These are phyloP conservation scores for Drosophila neocordata DNA, from an alignment of 1,140 invertebrate genomes.

Conservation along the genomic window DNA sequence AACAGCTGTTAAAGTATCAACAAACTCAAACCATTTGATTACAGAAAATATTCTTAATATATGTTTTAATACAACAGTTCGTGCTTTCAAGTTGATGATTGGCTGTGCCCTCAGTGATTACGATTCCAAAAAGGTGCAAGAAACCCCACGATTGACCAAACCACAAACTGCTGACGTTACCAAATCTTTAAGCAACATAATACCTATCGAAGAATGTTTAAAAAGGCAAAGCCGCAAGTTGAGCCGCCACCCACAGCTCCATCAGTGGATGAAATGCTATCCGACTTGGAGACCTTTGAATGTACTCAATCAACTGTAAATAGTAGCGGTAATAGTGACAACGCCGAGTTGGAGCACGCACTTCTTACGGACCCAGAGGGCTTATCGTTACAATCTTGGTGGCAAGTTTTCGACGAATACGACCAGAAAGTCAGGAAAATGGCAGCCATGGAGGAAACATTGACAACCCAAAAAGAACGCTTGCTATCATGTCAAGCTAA, in stretches of 20 bases:
- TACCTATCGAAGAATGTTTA: conserved; percentile 54
- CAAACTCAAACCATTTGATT: neutral
- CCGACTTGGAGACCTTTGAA: conserved; percentile 69
- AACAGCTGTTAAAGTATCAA: neutral
- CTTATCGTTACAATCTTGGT: conserved; percentile 49
- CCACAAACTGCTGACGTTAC: neutral
- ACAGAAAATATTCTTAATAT: neutral
- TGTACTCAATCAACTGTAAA: conserved; percentile 24
- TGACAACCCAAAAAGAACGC: conserved; percentile 44
- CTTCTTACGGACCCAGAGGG: conserved; percentile 55
- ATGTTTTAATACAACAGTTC: neutral
- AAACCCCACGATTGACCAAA: neutral
- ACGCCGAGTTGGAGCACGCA: conserved; percentile 45
- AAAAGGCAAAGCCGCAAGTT: conserved; percentile 60
- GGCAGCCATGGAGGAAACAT: conserved; percentile 27
- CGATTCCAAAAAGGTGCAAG: neutral
- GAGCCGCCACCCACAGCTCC: conserved; percentile 62
- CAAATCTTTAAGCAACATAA: neutral
- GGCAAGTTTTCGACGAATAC: conserved; percentile 65
- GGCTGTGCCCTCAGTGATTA: neutral
- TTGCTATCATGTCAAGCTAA: conserved; percentile 45
- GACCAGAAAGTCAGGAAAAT: conserved; percentile 59
- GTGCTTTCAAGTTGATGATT: neutral
- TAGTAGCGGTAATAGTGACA: conserved; percentile 6
- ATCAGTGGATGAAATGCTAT: conserved; percentile 59